Evolutionary conservation across 2,888 invertebrate genomes (phyloP).

Genomic region (Trissolcus japonicus): DNA sequence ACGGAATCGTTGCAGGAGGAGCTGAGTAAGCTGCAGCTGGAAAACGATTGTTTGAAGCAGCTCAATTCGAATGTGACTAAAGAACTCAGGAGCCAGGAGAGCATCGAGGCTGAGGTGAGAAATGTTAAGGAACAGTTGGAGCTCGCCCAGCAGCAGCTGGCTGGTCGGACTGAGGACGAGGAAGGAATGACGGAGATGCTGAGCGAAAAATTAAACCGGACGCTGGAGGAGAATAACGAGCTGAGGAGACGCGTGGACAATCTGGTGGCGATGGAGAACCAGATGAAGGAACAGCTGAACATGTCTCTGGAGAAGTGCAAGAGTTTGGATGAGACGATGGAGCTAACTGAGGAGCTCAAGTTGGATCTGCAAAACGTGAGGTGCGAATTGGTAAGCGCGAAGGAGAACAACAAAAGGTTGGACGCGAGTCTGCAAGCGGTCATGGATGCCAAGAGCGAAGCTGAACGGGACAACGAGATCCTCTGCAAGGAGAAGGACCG

Average conservation of each 20-base stretch:
- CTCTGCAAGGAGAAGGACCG: slow-evolving; percentile 65
- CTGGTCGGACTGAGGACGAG: slow-evolving; percentile 55
- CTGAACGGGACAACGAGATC: slow-evolving; percentile 68
- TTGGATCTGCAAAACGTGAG: slow-evolving; percentile 68
- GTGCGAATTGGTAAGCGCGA: slow-evolving; percentile 71
- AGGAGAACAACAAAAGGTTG: slow-evolving; percentile 73
- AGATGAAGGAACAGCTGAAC: slow-evolving; percentile 63
- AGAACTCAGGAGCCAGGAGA: slow-evolving; percentile 77
- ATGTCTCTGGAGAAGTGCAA: slow-evolving; percentile 64
- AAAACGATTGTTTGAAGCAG: slow-evolving; percentile 62
- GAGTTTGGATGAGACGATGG: slow-evolving; percentile 64
- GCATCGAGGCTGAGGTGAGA: slow-evolving; percentile 78
- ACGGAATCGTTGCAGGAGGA: slow-evolving; percentile 73
- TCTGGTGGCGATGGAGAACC: slow-evolving; percentile 66
- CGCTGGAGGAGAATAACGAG: slow-evolving; percentile 69
- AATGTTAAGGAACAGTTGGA: slow-evolving; percentile 78
- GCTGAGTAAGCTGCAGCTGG: slow-evolving; percentile 76
- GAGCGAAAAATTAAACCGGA: slow-evolving; percentile 59
- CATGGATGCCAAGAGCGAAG: slow-evolving; percentile 75
- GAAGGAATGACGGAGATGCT: slow-evolving; percentile 47
- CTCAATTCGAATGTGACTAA: slow-evolving; percentile 64
- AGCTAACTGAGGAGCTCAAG: slow-evolving; percentile 64
- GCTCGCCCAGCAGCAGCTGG: slow-evolving; percentile 75
- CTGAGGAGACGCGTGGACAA: slow-evolving; percentile 74
- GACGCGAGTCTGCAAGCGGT: slow-evolving; percentile 76